Evolutionary conservation across 2,797 vertebrate species (phyloP).

Genomic region (Characodon lateralis): DNA sequence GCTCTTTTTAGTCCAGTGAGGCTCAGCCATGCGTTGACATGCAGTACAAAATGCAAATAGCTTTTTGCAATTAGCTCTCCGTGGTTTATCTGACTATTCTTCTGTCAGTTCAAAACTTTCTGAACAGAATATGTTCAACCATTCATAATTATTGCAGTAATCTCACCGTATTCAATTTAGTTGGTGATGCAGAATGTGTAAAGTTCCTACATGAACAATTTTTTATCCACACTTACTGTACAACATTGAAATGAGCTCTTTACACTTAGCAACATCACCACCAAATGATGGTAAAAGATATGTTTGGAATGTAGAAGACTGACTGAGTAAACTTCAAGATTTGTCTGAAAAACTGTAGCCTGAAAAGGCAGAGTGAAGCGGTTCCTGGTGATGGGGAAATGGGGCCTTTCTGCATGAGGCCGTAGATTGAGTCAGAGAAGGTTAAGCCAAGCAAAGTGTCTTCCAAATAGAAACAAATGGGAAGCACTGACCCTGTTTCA

Average conservation of each 20-base stretch:
- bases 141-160: slow-evolving; percentile 9
- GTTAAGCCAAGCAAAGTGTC: slow-evolving; percentile 56
- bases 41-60: no score
- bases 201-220: slow-evolving; percentile 38
- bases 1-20: background rate
- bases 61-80: background rate
- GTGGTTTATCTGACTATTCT: background rate
- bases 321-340: slow-evolving; percentile 38
- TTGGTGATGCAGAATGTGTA: slow-evolving; percentile 16
- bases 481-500: slow-evolving; percentile 43
- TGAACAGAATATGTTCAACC: background rate
- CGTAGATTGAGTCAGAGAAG: slow-evolving; percentile 41
- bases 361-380: slow-evolving; percentile 34
- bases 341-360: slow-evolving; percentile 35
- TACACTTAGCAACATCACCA: slow-evolving; percentile 26
- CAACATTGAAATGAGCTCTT: background rate
- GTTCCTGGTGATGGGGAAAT: slow-evolving; percentile 30
- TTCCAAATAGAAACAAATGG: slow-evolving; percentile 61
- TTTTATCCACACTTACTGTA: background rate
- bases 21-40: background rate
- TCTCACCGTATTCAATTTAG: background rate
- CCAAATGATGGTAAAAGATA: slow-evolving; percentile 47
- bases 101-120: background rate
- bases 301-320: slow-evolving; percentile 41
- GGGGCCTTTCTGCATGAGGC: slow-evolving; percentile 5